These are phyloP conservation scores for Microctonus aethiopoides DNA, from an alignment of 2,888 invertebrate genomes.

Conservation along the genomic window DNA sequence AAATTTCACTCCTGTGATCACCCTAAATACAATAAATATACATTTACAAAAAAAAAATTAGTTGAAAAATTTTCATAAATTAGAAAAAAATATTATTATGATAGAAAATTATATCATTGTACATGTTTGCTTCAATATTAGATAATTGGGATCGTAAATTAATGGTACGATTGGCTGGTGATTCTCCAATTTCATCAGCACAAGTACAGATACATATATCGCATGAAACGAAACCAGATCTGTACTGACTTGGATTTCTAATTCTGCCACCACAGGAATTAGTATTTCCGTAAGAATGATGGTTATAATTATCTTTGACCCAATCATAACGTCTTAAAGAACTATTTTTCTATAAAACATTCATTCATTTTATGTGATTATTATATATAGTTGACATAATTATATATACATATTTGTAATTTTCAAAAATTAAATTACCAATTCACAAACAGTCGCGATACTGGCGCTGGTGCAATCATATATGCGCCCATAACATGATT, in stretches of 20 bases:
- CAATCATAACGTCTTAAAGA: not conserved
- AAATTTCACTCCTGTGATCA: not conserved
- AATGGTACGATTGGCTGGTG: not conserved
- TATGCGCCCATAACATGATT: not conserved
- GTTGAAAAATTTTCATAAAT: not conserved
- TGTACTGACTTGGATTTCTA: not conserved
- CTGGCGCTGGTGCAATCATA: not conserved
- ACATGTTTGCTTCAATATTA: not conserved
- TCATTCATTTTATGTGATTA: too few relatives aligned
- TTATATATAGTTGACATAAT: too few relatives aligned
- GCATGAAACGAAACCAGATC: not conserved
- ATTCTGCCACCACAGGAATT: not conserved
- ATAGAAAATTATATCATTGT: not conserved
- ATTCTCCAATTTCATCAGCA: not conserved
- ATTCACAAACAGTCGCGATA: not conserved
- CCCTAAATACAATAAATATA: not conserved
- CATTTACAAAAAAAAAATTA: not conserved
- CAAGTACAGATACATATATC: not conserved
- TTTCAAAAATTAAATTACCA: not conserved
- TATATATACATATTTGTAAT: too few relatives aligned
- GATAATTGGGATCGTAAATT: not conserved
- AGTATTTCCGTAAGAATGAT: not conserved
- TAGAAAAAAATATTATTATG: too few relatives aligned
- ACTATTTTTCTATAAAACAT: not conserved
- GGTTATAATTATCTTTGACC: not conserved